phyloP scores from a whole-genome alignment of 64 coral and sea anemone species.

The Hydrozoanthus tunicans region DNA sequence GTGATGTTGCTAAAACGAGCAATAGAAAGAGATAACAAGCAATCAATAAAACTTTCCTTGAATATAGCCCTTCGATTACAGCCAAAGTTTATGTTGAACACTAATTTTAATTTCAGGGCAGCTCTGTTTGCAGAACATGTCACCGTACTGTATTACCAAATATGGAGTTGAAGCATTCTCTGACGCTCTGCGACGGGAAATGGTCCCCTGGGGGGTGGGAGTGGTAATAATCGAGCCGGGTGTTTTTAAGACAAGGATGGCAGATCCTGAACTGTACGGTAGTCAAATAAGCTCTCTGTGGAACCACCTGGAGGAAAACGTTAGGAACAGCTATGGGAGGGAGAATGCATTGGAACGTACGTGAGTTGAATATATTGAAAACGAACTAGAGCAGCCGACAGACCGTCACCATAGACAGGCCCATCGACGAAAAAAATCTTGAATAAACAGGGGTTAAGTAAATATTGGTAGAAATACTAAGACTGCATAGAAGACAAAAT shows the following conservation, averaged over 20 bases:
- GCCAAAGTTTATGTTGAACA: not conserved
- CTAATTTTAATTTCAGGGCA: slow-evolving; percentile 6
- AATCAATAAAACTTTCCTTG: too few species aligned
- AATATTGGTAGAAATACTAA: too few species aligned
- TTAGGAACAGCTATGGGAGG: slow-evolving; percentile 9
- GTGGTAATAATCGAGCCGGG: slow-evolving; percentile 32
- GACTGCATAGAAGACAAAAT: too few species aligned
- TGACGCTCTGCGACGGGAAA: slow-evolving; percentile 30
- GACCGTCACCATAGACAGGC: too few species aligned
- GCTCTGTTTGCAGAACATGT: slow-evolving; percentile 24
- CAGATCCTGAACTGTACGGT: slow-evolving; percentile 24
- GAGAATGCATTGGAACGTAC: not conserved
- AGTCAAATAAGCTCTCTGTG: slow-evolving; percentile 23
- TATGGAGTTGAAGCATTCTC: slow-evolving; percentile 51
- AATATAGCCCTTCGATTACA: too few species aligned
- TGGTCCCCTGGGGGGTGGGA: slow-evolving; percentile 1
- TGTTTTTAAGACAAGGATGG: slow-evolving; percentile 37
- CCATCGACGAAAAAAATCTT: too few species aligned
- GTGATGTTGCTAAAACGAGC: too few species aligned
- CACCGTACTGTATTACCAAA: slow-evolving; percentile 42
- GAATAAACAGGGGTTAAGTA: too few species aligned
- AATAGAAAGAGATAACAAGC: too few species aligned
- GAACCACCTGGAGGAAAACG: not conserved
- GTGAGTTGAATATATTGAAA: not conserved
- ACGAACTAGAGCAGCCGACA: too few species aligned